Base-by-base conservation (phyloP, 2,797 vertebrate genomes). In the Anniella stebbinsi region DNA sequence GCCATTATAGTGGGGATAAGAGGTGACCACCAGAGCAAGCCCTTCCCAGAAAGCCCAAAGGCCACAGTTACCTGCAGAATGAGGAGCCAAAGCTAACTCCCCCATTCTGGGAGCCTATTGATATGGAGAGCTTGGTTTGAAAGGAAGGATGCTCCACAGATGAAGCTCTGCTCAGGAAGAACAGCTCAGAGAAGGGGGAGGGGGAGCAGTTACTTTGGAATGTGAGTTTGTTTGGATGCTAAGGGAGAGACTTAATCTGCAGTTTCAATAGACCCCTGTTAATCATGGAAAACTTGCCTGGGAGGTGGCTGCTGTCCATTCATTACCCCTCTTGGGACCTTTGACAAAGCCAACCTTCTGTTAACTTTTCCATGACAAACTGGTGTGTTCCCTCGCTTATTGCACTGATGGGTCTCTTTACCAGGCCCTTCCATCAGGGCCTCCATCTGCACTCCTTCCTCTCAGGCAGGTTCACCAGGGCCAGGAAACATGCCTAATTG, bases 181-280 rank as follows among this genome's bases (percentile, higher is more conserved):
- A 87, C 51, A 67, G 82, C 41, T 54, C 36, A 45, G 28, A 25
- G 28, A 28, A 63, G 69, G 7, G 25, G 80, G 69, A 17, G 8
- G 77, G 36, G 2, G n/a, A 25, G 66, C n/a, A 36, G 48, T 75
- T 57, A 60, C 86, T 89, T 78, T 91, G 94, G 94, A 93, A 94
- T 92, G 93, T 84, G 90, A 89, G 89, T 90, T 92, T 93, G 93
- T 94, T 93, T 93, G 91, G 91, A 91, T 92, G 90, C 93, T 75
- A 84, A 92, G 87, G 73, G 87, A 84, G 88, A 87, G 91, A 66
- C 72, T 73, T 90, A 91, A 86, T 90, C 92, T 86, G 76, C 54
- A 89, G 80, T 87, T 89, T 90, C 91, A 92, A 92, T 92, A 84
- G 90, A 84, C 90, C 23, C 91, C 86, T n/a, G 83, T 88, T 90